A percentile compares a stretch with the other conserved stretches of the same genome.
Conservation (phyloP, 2,113 vertebrate genomes). For the Plestiodon gilberti region DNA sequence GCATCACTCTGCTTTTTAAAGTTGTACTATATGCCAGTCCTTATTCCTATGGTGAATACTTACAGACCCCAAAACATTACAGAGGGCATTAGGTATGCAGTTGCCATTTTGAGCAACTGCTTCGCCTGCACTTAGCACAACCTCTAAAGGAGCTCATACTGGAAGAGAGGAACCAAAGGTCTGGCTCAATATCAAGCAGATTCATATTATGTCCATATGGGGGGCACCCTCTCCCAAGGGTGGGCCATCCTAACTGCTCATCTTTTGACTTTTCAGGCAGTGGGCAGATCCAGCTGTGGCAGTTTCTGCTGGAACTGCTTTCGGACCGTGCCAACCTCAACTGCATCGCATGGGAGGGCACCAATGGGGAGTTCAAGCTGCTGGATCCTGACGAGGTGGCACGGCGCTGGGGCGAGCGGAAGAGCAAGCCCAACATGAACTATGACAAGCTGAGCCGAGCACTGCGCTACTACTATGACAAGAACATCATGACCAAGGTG, state of each 20-base stretch:
- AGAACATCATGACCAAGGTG: constrained; percentile 99
- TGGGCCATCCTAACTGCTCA: constrained; percentile 7
- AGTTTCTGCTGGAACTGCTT: constrained; percentile 95
- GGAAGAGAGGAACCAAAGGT: not conserved
- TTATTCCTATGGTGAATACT: too few relatives aligned
- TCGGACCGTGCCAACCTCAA: constrained; percentile 90
- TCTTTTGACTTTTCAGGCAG: constrained; percentile 80
- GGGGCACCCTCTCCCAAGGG: not conserved
- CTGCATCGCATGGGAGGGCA: constrained; percentile 97
- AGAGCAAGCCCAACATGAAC: constrained; percentile 99
- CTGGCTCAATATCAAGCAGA: too few relatives aligned
- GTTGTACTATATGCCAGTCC: too few relatives aligned
- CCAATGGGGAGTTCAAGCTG: constrained; percentile 97
- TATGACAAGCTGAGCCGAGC: constrained; percentile 98
- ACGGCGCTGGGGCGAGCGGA: constrained; percentile 93
- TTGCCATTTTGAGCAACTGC: too few relatives aligned
- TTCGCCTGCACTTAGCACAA: too few relatives aligned
- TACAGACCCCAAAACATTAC: too few relatives aligned
- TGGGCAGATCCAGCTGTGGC: constrained; percentile 98
- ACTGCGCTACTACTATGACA: constrained; percentile 98
- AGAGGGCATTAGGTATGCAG: too few relatives aligned
- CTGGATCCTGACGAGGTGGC: constrained; percentile 97
- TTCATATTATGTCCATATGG: not conserved
- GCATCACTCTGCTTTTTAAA: too few relatives aligned
- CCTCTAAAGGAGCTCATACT: rapidly evolving